Evolutionary conservation across 2,113 vertebrate genomes (phyloP).

Genomic region (Lampris megalopsis): DNA sequence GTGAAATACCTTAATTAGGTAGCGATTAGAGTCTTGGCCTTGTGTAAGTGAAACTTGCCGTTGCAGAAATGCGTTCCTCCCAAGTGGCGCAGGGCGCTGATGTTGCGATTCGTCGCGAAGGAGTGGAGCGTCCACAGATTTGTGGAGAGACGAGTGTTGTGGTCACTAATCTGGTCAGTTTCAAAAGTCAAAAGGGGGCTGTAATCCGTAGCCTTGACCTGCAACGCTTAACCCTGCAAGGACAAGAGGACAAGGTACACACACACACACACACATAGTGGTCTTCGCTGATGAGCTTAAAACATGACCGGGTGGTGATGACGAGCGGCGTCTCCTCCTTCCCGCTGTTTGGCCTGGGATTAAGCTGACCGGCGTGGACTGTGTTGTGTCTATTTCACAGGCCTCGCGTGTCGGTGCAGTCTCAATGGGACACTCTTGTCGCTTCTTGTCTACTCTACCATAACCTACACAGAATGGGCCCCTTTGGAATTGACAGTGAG

Average conservation of each 20-base stretch:
- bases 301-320: slow-evolving; percentile 11
- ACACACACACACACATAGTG: slow-evolving; percentile 17
- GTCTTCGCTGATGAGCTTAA: slow-evolving; percentile 46
- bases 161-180: slow-evolving; percentile 30
- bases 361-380: not conserved
- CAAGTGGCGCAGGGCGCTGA: no score
- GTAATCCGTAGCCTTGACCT: slow-evolving; percentile 48
- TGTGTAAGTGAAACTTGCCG: no score
- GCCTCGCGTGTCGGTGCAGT: not conserved
- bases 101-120: no score
- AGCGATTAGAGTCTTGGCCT: no score
- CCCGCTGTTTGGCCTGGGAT: slow-evolving; percentile 6
- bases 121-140: no score
- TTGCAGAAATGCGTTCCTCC: no score
- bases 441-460: not conserved
- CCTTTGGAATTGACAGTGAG: slow-evolving; percentile 7
- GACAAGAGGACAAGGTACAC: slow-evolving; percentile 25
- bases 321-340: not conserved
- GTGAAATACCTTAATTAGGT: no score
- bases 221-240: slow-evolving; percentile 28
- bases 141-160: slow-evolving; percentile 15
- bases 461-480: slow-evolving; percentile 31
- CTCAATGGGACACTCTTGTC: not conserved
- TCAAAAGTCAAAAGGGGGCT: slow-evolving; percentile 38
- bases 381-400: not conserved